Conservation (phyloP, 2,113 vertebrate genomes). For the Colistium nudipinnis region DNA sequence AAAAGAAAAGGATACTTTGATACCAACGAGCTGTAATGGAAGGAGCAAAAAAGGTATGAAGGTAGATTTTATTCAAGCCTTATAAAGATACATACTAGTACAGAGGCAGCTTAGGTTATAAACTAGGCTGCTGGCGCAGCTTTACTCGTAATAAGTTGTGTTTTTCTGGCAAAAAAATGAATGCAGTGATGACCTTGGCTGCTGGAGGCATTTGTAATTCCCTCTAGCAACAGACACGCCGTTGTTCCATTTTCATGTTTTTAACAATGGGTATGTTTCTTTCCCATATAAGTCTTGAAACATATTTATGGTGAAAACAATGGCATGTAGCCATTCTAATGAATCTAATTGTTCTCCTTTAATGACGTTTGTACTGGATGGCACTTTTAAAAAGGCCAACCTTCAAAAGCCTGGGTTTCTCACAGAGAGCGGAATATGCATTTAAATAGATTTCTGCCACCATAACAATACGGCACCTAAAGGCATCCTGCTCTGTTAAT, state of each 20-base stretch:
- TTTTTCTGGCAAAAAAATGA: conserved; percentile 12
- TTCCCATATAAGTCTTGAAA: conserved; percentile 37
- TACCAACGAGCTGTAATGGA: conserved; percentile 56
- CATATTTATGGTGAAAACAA: conserved; percentile 30
- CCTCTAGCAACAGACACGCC: neutral
- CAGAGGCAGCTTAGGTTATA: neutral
- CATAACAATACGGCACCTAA: conserved; percentile 20
- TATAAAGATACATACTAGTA: neutral
- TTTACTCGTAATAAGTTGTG: neutral
- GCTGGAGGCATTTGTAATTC: conserved; percentile 10
- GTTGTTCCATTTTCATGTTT: conserved; percentile 23
- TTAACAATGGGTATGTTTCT: conserved; percentile 30
- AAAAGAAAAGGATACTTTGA: neutral
- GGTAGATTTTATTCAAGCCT: neutral
- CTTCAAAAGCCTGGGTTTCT: conserved; percentile 23
- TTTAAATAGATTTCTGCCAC: conserved; percentile 31
- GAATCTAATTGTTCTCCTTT: conserved; percentile 51
- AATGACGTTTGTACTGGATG: conserved; percentile 43
- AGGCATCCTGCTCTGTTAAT: conserved; percentile 2
- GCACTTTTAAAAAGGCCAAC: neutral
- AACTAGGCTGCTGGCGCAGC: neutral
- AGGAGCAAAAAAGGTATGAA: conserved; percentile 67
- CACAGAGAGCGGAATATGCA: conserved; percentile 10
- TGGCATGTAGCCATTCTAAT: conserved; percentile 1
- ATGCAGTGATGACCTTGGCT: conserved; percentile 50